Evolutionary conservation across 2,797 vertebrate species (phyloP), one percentile per base, ranked within the genome.

Genomic region (Thalassophryne amazonica): DNA sequence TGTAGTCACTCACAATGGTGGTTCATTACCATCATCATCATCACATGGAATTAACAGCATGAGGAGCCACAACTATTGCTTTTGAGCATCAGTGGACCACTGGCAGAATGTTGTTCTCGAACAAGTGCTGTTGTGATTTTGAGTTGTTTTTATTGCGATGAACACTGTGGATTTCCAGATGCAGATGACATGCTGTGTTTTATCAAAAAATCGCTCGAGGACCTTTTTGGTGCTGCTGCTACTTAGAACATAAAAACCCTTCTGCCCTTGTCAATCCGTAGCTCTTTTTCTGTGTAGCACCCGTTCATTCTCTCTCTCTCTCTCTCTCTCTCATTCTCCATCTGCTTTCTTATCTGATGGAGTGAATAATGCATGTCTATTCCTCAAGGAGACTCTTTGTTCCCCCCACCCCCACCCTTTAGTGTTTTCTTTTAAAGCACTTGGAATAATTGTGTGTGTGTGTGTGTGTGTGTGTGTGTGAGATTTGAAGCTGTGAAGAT

Each of bases 301-400:
- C 14, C 51, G 31, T 41, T 54, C 50, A 32, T 39, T 57, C 33
- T 25, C 48, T 57, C 40, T 20, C 25, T 59, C 57, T 34, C 36
- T 37, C 19, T 57, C 18, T 46, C 39, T 46, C 12, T 31, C 23
- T 28, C 19, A 20, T 40, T 58, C 69, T 17, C 37, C 66, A 38
- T 65, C 42, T 38, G 13, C 67, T 49, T 66, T 63, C 60, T 76
- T 61, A 65, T 78, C 72, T 72, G 72, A 80, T 69, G 45, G 45
- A 67, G 60, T 86, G 78, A 85, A 86, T 88, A 69, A 86, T 88
- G 88, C 67, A 88, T 84, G 71, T 51, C 49, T 62, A 49, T 66
- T 75, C 69, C 84, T 83, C 64, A 76, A 80, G 82, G 59, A 80
- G 69, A 41, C 61, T 81, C 81, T 85, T 80, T 78, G 75, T 75